phyloP scores from a whole-genome alignment of 2,113 vertebrate species.

The Pluvialis apricaria region DNA sequence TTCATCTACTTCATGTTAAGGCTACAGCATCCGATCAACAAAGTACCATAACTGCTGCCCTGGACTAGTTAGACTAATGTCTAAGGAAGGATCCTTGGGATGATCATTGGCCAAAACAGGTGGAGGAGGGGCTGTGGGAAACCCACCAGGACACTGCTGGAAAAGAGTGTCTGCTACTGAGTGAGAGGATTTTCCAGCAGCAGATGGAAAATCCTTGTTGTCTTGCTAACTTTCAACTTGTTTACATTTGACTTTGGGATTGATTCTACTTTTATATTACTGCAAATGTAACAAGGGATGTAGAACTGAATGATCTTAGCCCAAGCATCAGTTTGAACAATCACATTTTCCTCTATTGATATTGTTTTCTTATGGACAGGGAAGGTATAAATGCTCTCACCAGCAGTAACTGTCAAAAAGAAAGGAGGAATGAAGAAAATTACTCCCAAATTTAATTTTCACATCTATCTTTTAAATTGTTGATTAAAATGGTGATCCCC shows the following conservation, averaged over 20 bases:
- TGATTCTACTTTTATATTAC: neutral
- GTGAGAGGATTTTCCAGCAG: neutral
- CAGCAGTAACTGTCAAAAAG: neutral
- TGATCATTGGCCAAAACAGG: neutral
- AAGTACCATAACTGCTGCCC: neutral
- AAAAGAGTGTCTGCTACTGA: neutral
- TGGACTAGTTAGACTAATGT: neutral
- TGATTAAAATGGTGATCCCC: neutral
- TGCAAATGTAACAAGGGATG: neutral
- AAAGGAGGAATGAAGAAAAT: neutral
- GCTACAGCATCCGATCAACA: neutral
- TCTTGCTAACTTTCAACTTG: neutral
- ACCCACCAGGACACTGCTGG: neutral
- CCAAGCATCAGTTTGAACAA: neutral
- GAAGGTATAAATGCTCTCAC: neutral
- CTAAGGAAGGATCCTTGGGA: neutral
- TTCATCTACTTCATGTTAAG: neutral
- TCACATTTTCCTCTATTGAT: neutral
- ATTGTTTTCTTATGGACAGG: neutral
- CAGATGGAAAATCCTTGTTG: neutral
- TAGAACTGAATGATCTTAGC: neutral
- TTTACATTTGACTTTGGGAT: neutral
- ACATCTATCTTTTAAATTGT: neutral
- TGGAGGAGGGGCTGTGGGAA: neutral
- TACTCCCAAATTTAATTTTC: neutral